Base-by-base conservation (phyloP, 2,113 vertebrate species). In the Sula dactylatra region DNA sequence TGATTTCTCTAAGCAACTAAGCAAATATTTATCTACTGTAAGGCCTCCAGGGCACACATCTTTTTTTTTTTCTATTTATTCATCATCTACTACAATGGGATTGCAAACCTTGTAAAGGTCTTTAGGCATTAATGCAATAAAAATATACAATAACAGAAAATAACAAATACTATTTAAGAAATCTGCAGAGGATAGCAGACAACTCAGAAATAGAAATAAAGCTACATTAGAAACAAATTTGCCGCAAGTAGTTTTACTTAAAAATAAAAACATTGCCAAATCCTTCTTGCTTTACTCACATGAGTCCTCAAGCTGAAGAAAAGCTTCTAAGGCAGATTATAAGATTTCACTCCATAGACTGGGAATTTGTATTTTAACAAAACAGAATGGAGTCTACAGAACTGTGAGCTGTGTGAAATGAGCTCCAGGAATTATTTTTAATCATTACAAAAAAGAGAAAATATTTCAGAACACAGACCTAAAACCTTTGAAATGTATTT, bases 11-110 rank as follows among this genome's bases (percentile, higher is more conserved):
- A 78, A 82, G 80, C 31, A 94, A 79, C 61, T 79, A 74, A 89
- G 78, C 36, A 94, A 94, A 91, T 95, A 90, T 91, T 94, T 96
- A 73, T 77, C 66, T 93, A 62, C 17, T n/a, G 7, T 62, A 70
- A 86, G 54, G 14, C 62, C 54, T 93, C 20, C 32, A 88, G 85
- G 82, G 52, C 34, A 76, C 32, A 47, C 12, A 59, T 86, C 44
- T 79, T 59, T 69, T 16, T 66, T 71, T 81, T 66, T 32, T 50
- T 61, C 25, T 70, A n/a, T 87, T 93, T 93, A 61, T 94, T 93
- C 19, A 55, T 50, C 31, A 76, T 91, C 22, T 65, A 34, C 20
- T 54, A 58, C 22, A 67, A 62, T 27, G 47, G 81, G 64, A 77
- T 59, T 62, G 24, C 38, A 90, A 93, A 76, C 8, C 34, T 76